A percentile compares a stretch with the other conserved stretches of the same genome.
Evolutionary conservation across 1,140 invertebrate genomes (phyloP).

Genomic region (Chrysoperla carnea): DNA sequence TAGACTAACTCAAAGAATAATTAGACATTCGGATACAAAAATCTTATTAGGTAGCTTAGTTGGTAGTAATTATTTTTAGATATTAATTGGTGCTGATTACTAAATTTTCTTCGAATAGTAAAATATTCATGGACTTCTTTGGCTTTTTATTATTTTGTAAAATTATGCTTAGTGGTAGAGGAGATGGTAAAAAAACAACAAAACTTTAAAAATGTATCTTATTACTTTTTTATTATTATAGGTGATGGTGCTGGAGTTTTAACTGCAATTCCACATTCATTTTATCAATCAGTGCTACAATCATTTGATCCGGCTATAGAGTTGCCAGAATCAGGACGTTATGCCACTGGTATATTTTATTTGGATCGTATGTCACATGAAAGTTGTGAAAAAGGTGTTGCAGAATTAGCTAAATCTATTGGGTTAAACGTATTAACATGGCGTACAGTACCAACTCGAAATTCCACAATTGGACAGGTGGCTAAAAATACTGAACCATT

Average conservation of each 20-base stretch:
- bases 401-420: conserved; percentile 60
- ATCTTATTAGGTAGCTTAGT: too few species aligned
- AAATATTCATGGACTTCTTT: too few species aligned
- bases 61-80: too few species aligned
- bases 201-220: too few species aligned
- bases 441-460: conserved; percentile 81
- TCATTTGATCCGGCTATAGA: conserved; percentile 31
- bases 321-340: conserved; percentile 70
- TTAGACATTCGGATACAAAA: too few species aligned
- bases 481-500: conserved; percentile 86
- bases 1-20: too few species aligned
- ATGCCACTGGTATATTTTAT: conserved; percentile 94
- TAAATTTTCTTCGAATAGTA: too few species aligned
- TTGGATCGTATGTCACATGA: conserved; percentile 68
- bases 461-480: conserved; percentile 69
- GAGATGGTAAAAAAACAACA: too few species aligned
- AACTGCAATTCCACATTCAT: conserved; percentile 87
- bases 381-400: conserved; percentile 66
- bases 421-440: conserved; percentile 71
- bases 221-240: neutral
- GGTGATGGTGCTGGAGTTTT: conserved; percentile 93
- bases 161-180: too few species aligned
- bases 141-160: too few species aligned
- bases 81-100: too few species aligned
- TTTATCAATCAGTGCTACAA: conserved; percentile 36